Evolutionary conservation across 2,113 vertebrate species (phyloP).

Genomic region (Sinosuthora webbiana): DNA sequence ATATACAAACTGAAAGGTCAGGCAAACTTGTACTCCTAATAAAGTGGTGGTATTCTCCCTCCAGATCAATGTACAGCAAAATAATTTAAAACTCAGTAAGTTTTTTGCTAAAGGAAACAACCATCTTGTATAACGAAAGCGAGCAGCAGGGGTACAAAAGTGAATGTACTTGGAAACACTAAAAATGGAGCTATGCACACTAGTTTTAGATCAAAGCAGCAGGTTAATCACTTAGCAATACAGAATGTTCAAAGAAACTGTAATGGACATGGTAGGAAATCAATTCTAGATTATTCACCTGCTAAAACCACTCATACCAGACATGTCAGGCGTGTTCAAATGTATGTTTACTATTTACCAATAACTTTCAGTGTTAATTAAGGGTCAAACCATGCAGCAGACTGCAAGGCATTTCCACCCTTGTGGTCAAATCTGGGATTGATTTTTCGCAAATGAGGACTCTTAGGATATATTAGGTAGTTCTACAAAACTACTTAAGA

Average conservation of each 20-base stretch:
- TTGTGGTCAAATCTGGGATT: not conserved
- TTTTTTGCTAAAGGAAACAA: constrained; percentile 1
- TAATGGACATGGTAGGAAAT: not conserved
- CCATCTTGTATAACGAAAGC: not conserved
- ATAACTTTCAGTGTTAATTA: not conserved
- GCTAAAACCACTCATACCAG: not conserved
- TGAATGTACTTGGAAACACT: not conserved
- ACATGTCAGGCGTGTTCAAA: not conserved
- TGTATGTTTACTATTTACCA: not conserved
- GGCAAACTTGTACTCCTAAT: not conserved
- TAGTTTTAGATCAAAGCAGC: constrained; percentile 43
- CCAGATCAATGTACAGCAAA: not conserved
- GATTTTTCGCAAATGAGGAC: not conserved
- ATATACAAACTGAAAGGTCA: not conserved
- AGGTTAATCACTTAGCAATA: not conserved
- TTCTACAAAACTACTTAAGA: not conserved
- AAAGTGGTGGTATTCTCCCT: not conserved
- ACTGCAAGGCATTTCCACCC: not conserved
- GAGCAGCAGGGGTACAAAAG: not conserved
- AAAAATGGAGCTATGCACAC: not conserved
- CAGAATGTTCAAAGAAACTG: not conserved
- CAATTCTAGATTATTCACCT: not conserved
- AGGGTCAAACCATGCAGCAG: not conserved
- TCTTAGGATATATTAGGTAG: not conserved
- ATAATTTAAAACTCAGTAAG: not conserved